These are phyloP conservation scores for Drosophila niveifrons DNA, from an alignment of 2,888 invertebrate species.

Conservation along the genomic window DNA sequence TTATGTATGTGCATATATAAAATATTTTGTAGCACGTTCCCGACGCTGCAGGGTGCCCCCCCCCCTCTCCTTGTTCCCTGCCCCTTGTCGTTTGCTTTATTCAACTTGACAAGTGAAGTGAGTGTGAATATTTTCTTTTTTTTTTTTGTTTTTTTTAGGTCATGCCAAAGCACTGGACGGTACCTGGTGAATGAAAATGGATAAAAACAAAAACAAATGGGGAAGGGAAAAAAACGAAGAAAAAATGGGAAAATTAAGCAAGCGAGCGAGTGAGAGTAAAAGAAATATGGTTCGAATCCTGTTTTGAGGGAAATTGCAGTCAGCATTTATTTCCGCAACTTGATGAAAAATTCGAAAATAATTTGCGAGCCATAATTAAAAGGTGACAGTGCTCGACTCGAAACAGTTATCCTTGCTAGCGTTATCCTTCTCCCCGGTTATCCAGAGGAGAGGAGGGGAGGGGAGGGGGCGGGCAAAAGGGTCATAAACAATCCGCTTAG, in stretches of 20 bases:
- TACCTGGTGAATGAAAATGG: constrained; percentile 50
- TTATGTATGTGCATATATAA: constrained; percentile 32
- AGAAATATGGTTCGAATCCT: constrained; percentile 76
- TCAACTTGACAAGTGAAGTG: constrained; percentile 79
- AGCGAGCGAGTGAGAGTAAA: constrained; percentile 9
- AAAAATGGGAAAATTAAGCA: constrained; percentile 24
- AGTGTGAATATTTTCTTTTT: constrained; percentile 77
- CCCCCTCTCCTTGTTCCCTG: too few species aligned
- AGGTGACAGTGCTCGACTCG: constrained; percentile 54
- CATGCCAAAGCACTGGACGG: constrained; percentile 72
- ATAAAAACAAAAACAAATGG: constrained; percentile 23
- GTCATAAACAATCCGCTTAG: constrained; percentile 76
- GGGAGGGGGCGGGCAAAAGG: constrained; percentile 28
- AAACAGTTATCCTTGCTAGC: not conserved
- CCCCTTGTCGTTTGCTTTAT: constrained; percentile 49
- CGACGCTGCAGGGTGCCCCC: constrained; percentile 20
- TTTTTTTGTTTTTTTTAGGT: constrained; percentile 76
- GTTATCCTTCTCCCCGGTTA: not conserved
- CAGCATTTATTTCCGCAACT: constrained; percentile 76
- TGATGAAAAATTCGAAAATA: constrained; percentile 80
- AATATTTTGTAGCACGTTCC: constrained; percentile 18
- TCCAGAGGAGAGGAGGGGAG: too few species aligned
- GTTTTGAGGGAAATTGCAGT: constrained; percentile 73
- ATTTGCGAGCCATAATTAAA: constrained; percentile 79
- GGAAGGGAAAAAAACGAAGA: constrained; percentile 32